phyloP scores from a whole-genome alignment of 2,888 invertebrate species.

The Buathra laborator region DNA sequence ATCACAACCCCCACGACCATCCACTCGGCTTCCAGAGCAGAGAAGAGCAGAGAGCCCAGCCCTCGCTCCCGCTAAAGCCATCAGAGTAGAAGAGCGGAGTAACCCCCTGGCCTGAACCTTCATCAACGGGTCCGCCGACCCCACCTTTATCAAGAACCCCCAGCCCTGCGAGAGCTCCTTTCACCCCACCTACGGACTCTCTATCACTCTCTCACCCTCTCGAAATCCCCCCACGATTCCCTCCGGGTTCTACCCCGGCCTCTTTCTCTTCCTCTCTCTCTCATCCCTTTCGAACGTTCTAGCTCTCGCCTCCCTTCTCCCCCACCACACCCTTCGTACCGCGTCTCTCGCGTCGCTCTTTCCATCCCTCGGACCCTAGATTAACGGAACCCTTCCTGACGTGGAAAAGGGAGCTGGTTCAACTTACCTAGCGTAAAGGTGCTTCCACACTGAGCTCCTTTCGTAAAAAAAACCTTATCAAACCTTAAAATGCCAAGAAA shows the following conservation, averaged over 20 bases:
- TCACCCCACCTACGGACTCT: slow-evolving; percentile 68
- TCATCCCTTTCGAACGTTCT: slow-evolving; percentile 65
- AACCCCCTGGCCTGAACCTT: slow-evolving; percentile 85
- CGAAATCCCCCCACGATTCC: slow-evolving; percentile 71
- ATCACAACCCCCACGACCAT: slow-evolving; percentile 73
- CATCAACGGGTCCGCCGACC: slow-evolving; percentile 84
- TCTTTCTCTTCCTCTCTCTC: slow-evolving; percentile 69
- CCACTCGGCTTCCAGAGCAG: slow-evolving; percentile 62
- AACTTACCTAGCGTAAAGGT: slow-evolving; percentile 82
- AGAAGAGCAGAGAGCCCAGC: slow-evolving; percentile 54
- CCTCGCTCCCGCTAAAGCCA: slow-evolving; percentile 78
- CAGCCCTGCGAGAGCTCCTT: slow-evolving; percentile 75
- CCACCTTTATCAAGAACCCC: slow-evolving; percentile 83
- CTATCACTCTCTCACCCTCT: slow-evolving; percentile 73
- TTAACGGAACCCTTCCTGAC: slow-evolving; percentile 82
- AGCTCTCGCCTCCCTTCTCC: slow-evolving; percentile 56
- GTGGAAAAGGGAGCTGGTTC: slow-evolving; percentile 79
- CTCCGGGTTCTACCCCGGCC: slow-evolving; percentile 68
- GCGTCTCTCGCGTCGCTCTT: slow-evolving; percentile 59
- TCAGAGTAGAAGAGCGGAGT: slow-evolving; percentile 84
- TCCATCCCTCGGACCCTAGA: slow-evolving; percentile 81
- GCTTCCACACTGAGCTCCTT: slow-evolving; percentile 64
- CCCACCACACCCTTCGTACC: slow-evolving; percentile 57
- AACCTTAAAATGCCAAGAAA: background rate
- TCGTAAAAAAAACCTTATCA: slow-evolving; percentile 3